phyloP scores from a whole-genome alignment of 2,888 invertebrate species.

The Ornithoptera priamus region DNA sequence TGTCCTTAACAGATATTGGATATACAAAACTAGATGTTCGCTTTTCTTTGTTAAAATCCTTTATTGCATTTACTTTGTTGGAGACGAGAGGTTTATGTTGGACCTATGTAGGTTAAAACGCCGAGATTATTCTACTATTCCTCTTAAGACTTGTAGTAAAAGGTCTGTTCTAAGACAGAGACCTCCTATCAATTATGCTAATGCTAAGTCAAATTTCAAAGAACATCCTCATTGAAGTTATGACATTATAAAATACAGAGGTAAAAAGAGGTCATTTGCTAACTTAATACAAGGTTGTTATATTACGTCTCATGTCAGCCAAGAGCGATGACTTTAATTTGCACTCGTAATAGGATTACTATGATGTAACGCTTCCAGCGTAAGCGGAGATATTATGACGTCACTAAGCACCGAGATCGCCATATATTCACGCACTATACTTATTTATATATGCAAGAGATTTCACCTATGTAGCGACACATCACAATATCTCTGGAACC shows the following conservation, averaged over 20 bases:
- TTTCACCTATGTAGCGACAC: no score
- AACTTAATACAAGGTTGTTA: slow-evolving; percentile 4
- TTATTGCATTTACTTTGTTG: no score
- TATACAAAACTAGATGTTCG: no score
- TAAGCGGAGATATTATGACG: slow-evolving; percentile 24
- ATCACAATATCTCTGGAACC: no score
- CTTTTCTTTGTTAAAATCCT: no score
- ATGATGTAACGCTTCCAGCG: slow-evolving; percentile 25
- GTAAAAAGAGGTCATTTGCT: not conserved
- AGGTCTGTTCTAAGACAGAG: no score
- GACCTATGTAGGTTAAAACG: no score
- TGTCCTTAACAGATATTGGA: no score
- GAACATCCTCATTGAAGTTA: not conserved
- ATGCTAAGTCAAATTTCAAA: not conserved
- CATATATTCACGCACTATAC: not conserved
- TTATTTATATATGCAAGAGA: not conserved
- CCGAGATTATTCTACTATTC: no score
- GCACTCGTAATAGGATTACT: slow-evolving; percentile 26
- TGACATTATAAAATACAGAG: not conserved
- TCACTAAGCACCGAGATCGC: not conserved
- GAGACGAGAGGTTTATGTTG: no score
- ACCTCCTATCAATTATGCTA: not conserved
- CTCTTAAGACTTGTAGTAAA: no score
- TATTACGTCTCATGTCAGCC: slow-evolving; percentile 19
- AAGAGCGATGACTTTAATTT: slow-evolving; percentile 26